Evolutionary conservation across 2,888 invertebrate species (phyloP).

Genomic region (Lasioglossum zephyrum): DNA sequence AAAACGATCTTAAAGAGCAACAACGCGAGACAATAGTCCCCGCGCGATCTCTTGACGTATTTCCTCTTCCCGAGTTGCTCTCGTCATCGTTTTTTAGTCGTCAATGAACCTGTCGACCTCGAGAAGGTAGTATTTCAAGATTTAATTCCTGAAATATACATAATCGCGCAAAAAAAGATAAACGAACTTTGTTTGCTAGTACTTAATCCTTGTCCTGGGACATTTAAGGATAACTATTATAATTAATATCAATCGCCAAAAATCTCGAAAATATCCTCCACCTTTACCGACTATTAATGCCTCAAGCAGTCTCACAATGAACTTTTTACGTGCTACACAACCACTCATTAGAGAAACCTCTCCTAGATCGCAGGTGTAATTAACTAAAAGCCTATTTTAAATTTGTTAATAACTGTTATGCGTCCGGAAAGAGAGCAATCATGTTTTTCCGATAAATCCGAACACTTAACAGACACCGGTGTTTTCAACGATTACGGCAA

Average conservation of each 20-base stretch:
- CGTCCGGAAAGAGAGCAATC: background rate
- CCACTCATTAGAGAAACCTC: background rate
- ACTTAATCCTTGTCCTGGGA: background rate
- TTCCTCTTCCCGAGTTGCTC: background rate
- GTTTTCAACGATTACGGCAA: background rate
- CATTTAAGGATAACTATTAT: background rate
- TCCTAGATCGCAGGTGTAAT: background rate
- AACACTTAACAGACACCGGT: background rate
- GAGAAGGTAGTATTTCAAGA: background rate
- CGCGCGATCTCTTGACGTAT: background rate
- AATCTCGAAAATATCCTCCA: background rate
- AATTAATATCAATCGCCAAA: background rate
- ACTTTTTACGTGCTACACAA: background rate
- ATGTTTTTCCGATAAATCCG: background rate
- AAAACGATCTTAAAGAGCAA: background rate
- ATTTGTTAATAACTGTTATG: background rate
- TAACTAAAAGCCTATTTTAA: background rate
- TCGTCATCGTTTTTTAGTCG: background rate
- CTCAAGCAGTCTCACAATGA: background rate
- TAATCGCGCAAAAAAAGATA: background rate
- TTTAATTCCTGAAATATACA: constrained; percentile 8
- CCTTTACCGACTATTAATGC: background rate
- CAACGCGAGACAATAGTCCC: background rate
- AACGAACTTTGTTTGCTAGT: background rate
- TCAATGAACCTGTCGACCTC: constrained; percentile 10